Evolutionary conservation across 2,888 invertebrate genomes (phyloP).

Genomic region (Caenorhabditis becei): DNA sequence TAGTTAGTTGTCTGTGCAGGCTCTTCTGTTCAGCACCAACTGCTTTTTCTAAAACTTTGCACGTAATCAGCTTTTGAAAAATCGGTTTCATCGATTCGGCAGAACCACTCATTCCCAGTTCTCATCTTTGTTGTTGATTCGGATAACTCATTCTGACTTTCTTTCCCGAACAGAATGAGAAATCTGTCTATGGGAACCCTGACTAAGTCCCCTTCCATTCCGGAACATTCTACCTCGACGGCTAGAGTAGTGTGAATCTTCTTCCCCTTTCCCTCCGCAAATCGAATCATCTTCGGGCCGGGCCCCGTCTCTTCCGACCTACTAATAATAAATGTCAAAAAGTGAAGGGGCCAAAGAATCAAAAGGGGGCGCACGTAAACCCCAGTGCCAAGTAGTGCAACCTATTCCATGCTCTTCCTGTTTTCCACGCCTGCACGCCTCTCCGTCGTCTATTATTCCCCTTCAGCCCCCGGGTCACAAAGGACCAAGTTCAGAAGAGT

Average conservation of each 20-base stretch:
- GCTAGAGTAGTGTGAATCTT: background rate
- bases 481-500: background rate
- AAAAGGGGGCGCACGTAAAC: background rate
- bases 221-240: background rate
- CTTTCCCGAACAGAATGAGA: conserved; percentile 2
- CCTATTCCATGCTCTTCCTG: conserved; percentile 38
- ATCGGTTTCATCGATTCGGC: no score
- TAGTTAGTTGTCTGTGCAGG: no score
- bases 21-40: no score
- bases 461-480: conserved; percentile 1
- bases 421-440: conserved; percentile 14
- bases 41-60: no score
- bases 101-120: background rate
- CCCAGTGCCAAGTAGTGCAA: conserved; percentile 7
- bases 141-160: conserved; percentile 5
- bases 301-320: conserved; percentile 12
- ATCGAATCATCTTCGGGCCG: conserved; percentile 39
- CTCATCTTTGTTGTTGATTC: background rate
- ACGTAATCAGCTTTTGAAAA: no score
- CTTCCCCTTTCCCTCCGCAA: conserved; percentile 10
- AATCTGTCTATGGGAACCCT: conserved; percentile 1
- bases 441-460: conserved; percentile 29
- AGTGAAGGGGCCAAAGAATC: conserved; percentile 16
- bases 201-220: conserved; percentile 11
- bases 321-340: conserved; percentile 48